Evolutionary conservation across 30 jellyfish, hydroid and myxozoan genomes (phyloP), one percentile per base, ranked within the genome.

Genomic region (Morbakka virulenta): DNA sequence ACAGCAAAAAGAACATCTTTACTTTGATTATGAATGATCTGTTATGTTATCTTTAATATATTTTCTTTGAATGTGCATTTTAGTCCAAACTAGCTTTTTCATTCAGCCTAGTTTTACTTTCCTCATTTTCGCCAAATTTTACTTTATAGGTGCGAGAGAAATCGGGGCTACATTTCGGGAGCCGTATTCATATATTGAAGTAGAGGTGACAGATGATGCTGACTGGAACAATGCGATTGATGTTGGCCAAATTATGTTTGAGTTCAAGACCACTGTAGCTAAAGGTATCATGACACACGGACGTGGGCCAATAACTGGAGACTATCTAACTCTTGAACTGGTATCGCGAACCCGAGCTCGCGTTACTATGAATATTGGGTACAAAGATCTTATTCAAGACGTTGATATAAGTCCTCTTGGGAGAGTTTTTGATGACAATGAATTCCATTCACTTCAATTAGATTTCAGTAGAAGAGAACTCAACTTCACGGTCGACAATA

Each of bases 291-390:
- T 92, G 81, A 84, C 80, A 50, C 88, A 79, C 53, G 95, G 95
- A 1, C 79, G 83, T 30, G 98, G 98, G 11, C 96, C 98, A 0
- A 69, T 92, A 52, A 69, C 96, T 2, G 96, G 98, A 1, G 98
- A 92, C 50, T 92, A 86, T 69, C 66, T 81, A 27, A 79, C 80
- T 33, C 82, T 92, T 63, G 67, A 69, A 78, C 52, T 92, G 30
- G 41, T 95, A 64, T 83, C 93, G 2, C 80, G 87, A 33, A 86
- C 95, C 12, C 69, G 95, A 69, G 87, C 93, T 4, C 96, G 98
- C 17, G 90, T 92, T 1, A 66, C 87, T 3, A 77, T 92, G 77
- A 92, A 92, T 62, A 57, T 92, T 36, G 93, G 93, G 1, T 81
- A 81, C 74, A 81, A 81, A 35, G 72, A 81, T 66, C 30, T 81